phyloP scores from a whole-genome alignment of 2,888 invertebrate genomes.

The Dicroscelio sp. region DNA sequence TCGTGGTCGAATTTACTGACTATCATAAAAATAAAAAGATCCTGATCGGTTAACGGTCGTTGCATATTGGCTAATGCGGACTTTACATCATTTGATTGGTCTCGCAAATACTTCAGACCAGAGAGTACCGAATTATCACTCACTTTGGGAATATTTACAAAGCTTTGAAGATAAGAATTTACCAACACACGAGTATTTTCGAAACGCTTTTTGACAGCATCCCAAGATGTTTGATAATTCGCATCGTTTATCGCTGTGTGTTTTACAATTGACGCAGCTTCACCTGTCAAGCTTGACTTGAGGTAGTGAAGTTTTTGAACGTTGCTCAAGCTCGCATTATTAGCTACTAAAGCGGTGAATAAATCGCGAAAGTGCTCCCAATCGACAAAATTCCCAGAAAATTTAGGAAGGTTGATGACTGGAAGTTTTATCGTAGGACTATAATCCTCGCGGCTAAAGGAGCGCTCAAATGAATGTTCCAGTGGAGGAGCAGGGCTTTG shows the following conservation, averaged over 20 bases:
- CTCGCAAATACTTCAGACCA: not conserved
- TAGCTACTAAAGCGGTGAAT: not conserved
- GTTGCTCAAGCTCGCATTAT: not conserved
- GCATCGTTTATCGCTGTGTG: not conserved
- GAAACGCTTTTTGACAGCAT: not conserved
- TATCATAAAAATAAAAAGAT: conserved; percentile 39
- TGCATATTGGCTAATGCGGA: not conserved
- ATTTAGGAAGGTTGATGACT: not conserved
- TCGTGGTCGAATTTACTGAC: conserved; percentile 17
- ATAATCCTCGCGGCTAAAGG: no score
- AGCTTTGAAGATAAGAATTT: conserved; percentile 4
- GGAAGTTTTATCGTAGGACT: no score
- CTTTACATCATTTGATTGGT: no score
- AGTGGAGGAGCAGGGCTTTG: no score
- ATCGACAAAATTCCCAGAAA: not conserved
- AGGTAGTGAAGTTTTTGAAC: conserved; percentile 6
- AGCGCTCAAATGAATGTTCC: no score
- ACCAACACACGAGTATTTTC: conserved; percentile 7
- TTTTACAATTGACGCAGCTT: not conserved
- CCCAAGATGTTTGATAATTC: not conserved
- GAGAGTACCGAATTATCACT: not conserved
- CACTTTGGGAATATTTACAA: conserved; percentile 19
- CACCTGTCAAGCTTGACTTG: not conserved
- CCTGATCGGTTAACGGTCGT: not conserved
- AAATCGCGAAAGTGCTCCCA: not conserved